Evolutionary conservation across 2,797 vertebrate species (phyloP).

Genomic region (Aselliscus stoliczkanus): DNA sequence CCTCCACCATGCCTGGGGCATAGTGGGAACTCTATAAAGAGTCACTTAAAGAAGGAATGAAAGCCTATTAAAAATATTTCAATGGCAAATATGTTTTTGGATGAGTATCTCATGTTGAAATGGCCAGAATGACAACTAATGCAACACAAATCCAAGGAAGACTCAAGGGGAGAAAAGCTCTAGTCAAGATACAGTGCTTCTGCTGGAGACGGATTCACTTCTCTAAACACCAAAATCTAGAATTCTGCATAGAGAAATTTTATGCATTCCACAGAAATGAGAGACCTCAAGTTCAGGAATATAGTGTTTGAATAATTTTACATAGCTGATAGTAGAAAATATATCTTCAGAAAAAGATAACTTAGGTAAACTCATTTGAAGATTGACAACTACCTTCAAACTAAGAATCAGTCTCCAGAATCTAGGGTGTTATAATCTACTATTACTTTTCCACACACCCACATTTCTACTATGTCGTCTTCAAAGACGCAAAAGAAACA

Average conservation of each 20-base stretch:
- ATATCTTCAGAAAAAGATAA: neutral
- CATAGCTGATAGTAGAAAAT: neutral
- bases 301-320: neutral
- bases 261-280: neutral
- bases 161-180: neutral
- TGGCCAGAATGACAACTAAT: neutral
- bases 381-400: neutral
- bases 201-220: neutral
- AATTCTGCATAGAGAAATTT: neutral
- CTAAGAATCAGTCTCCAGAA: neutral
- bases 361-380: slow-evolving; percentile 8
- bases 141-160: neutral
- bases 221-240: neutral
- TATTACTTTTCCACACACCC: neutral
- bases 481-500: neutral
- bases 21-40: neutral
- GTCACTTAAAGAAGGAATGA: neutral
- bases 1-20: neutral
- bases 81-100: neutral
- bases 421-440: neutral
- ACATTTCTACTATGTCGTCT: neutral
- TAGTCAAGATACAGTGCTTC: neutral
- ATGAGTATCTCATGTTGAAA: neutral
- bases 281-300: neutral
- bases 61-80: neutral